Evolutionary conservation across 1,140 invertebrate species (phyloP).

Genomic region (Lysiphlebus fabarum): DNA sequence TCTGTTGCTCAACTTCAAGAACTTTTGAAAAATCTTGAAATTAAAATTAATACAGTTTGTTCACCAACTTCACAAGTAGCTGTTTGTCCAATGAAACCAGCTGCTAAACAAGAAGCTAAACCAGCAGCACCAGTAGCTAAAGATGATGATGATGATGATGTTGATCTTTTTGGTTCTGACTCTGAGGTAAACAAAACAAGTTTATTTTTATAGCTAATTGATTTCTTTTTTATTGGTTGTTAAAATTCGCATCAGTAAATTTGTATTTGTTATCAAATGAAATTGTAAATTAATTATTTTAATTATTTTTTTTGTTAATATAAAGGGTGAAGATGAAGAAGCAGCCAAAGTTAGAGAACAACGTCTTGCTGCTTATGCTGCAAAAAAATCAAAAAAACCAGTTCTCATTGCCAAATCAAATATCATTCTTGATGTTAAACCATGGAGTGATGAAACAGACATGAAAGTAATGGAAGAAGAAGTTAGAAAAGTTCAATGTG

Average conservation of each 20-base stretch:
- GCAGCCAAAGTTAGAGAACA: constrained; percentile 79
- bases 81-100: constrained; percentile 18
- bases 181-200: too few species aligned
- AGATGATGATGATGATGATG: constrained; percentile 71
- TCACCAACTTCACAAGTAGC: constrained; percentile 18
- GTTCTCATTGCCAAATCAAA: constrained; percentile 91
- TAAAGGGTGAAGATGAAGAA: constrained; percentile 66
- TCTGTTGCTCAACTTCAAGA: constrained; percentile 36
- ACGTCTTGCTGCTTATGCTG: constrained; percentile 84
- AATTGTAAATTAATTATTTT: too few species aligned
- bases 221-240: too few species aligned
- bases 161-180: constrained; percentile 88
- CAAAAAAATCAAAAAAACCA: constrained; percentile 92
- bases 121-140: constrained; percentile 39
- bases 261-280: too few species aligned
- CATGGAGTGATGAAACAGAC: constrained; percentile 96
- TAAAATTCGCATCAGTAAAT: too few species aligned
- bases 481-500: constrained; percentile 78
- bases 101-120: constrained; percentile 43
- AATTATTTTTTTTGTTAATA: constrained; percentile 21
- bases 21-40: constrained; percentile 34
- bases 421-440: constrained; percentile 92
- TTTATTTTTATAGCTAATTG: too few species aligned
- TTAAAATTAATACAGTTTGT: constrained; percentile 24
- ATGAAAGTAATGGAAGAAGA: constrained; percentile 83